Evolutionary conservation across 2,888 invertebrate species (phyloP).

Genomic region (Elysia crispata): DNA sequence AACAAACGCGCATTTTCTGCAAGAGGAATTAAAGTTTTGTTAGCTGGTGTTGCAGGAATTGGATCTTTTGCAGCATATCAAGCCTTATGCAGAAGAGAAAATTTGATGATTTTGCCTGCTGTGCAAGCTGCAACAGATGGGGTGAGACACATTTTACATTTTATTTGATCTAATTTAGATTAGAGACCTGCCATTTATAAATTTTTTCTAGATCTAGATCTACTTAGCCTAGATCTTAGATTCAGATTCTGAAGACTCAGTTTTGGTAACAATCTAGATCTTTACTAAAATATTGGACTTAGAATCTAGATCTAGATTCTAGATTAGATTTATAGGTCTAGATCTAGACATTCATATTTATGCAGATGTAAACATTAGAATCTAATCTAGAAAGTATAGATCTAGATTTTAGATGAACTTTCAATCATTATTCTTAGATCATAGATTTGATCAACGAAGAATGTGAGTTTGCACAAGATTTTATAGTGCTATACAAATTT

Average conservation of each 20-base stretch:
- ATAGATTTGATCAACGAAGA: too few relatives aligned
- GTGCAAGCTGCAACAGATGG: conserved; percentile 31
- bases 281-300: too few relatives aligned
- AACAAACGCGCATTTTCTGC: conserved; percentile 3
- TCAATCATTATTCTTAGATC: too few relatives aligned
- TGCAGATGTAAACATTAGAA: too few relatives aligned
- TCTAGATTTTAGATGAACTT: too few relatives aligned
- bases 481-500: too few relatives aligned
- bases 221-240: conserved; percentile 1
- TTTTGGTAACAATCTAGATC: too few relatives aligned
- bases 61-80: conserved; percentile 13
- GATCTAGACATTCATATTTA: not conserved
- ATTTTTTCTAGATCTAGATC: not conserved
- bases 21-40: not conserved
- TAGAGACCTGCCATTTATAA: too few relatives aligned
- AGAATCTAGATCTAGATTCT: conserved; percentile 4
- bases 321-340: not conserved
- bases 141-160: not conserved
- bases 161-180: too few relatives aligned
- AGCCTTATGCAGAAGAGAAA: conserved; percentile 6
- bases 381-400: not conserved
- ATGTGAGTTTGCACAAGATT: too few relatives aligned
- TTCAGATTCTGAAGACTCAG: not conserved
- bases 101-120: not conserved
- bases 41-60: conserved; percentile 26